phyloP scores from a whole-genome alignment of 2,113 vertebrate genomes.

The Phainopepla nitens region DNA sequence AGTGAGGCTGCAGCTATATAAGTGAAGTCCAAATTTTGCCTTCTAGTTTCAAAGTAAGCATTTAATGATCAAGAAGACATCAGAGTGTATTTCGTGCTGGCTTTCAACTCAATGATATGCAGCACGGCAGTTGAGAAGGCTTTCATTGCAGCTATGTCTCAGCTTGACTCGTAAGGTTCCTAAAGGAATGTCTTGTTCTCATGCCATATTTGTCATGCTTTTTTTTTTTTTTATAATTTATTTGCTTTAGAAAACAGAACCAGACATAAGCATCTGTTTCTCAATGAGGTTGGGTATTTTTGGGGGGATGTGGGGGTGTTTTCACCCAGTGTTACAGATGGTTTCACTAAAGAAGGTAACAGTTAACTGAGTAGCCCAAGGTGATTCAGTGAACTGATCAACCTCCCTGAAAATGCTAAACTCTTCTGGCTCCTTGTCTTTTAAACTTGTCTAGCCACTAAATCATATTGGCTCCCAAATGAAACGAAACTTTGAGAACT shows the following conservation, averaged over 20 bases:
- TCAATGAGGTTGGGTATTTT: neutral
- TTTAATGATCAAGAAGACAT: neutral
- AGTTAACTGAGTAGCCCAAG: neutral
- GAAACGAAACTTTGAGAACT: slow-evolving; percentile 21
- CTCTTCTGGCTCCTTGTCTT: neutral
- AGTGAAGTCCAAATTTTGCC: neutral
- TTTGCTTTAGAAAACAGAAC: neutral
- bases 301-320: neutral
- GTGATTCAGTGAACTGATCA: neutral
- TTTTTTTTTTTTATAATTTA: neutral
- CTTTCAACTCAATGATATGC: neutral
- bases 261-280: neutral
- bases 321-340: neutral
- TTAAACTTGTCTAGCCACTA: neutral
- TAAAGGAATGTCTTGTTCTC: neutral
- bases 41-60: neutral
- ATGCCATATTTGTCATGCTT: neutral
- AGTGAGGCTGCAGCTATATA: neutral
- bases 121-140: neutral
- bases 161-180: neutral
- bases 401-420: neutral
- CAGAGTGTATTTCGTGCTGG: neutral
- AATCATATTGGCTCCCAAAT: slow-evolving; percentile 19
- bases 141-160: neutral
- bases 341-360: neutral